A percentile compares a stretch with the other conserved stretches of the same genome.
Conservation (phyloP, 2,888 invertebrate species). For the Pogonocherus hispidulus region DNA sequence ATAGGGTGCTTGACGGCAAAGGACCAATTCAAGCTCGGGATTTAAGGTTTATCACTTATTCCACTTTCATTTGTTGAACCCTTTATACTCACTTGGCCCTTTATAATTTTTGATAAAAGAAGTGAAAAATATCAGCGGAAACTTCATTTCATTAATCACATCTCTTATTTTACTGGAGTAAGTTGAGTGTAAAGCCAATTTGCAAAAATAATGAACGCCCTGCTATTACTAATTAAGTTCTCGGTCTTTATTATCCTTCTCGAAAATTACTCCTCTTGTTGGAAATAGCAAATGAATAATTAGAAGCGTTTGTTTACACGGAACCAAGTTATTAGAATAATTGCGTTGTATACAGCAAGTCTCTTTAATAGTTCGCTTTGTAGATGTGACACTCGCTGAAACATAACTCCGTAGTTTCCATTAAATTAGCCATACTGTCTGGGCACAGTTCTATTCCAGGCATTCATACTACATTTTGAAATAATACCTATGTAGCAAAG, state of each 20-base stretch:
- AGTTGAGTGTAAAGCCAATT: neutral
- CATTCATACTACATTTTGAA: neutral
- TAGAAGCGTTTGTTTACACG: slow-evolving; percentile 9
- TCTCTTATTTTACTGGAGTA: neutral
- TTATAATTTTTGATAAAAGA: too few species aligned
- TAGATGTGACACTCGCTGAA: slow-evolving; percentile 1
- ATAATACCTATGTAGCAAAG: too few species aligned
- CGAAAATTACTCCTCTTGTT: slow-evolving; percentile 1
- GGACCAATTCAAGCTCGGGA: too few species aligned
- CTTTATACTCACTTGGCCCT: too few species aligned
- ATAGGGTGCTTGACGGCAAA: too few species aligned
- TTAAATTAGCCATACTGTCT: slow-evolving; percentile 5
- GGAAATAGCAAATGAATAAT: slow-evolving; percentile 9
- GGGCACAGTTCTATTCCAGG: neutral
- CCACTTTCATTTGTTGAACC: neutral
- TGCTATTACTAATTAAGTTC: slow-evolving; percentile 5
- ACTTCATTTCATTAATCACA: neutral
- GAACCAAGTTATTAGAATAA: slow-evolving; percentile 1
- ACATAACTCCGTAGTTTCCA: neutral
- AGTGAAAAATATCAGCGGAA: neutral
- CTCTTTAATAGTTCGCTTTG: slow-evolving; percentile 9
- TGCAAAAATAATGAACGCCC: too few species aligned
- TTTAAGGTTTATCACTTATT: too few species aligned
- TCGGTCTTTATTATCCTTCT: neutral
- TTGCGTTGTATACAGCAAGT: neutral